Evolutionary conservation across 2,888 invertebrate genomes (phyloP), one percentile per base, ranked within the genome.

Genomic region (Trissonchulus sp.): DNA sequence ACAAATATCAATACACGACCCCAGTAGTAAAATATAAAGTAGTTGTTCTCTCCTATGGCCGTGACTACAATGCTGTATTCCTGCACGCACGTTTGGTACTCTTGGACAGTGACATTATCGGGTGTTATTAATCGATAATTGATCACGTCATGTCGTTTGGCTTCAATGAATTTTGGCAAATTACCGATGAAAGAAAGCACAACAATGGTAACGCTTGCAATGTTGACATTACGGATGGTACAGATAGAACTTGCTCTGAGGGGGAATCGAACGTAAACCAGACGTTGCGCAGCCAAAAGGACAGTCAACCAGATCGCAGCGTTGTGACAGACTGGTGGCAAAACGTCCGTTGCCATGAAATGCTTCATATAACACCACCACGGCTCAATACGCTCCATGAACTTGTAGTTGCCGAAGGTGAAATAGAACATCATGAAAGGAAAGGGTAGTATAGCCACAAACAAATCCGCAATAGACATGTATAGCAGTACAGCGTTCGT

Each of bases 1-100:
- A 96, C 93, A n/a, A 96, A 93, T 85, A 93, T 93, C 3, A 95
- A 86, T 18, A 94, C 92, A 23, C 96, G 89, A 85, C 94, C 94
- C 82, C 91, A 89, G 87, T 89, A 87, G 78, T 87, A 87, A 37
- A 79, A 74, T 76, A 91, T 91, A 87, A 90, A 95, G 87, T 93
- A 96, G 2, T 90, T 87, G 84, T 92, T 90, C 78, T 80, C 79
- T 1, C 83, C 83, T 33, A 82, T 75, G 2, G 74, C 30, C 31
- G 74, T 63, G 18, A 84, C 78, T 1, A 84, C 63, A 38, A 23
- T 3, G 3, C 34, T 62, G 33, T 90, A 88, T 92, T 92, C 93
- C n/a, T 31, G n/a, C 2, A 69, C 35, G 34, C 71, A 69, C 37
- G 36, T n/a, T 23, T 23, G 8, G n/a, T 23, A 36, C n/a, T 23